Conservation (phyloP, 64 coral and sea anemone genomes). For the Montipora cactus region DNA sequence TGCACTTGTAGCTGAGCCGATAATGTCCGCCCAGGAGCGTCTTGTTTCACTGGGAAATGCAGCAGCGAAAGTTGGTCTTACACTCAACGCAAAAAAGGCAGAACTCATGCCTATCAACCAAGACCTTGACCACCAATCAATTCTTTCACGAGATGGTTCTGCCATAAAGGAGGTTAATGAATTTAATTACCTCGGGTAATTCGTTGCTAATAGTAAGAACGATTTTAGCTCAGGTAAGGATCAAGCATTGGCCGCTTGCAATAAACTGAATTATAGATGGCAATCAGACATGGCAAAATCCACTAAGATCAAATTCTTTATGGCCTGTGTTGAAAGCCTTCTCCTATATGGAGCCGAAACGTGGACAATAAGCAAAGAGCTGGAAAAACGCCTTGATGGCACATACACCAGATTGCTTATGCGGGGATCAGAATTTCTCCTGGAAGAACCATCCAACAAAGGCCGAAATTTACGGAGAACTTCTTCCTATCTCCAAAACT, state of each 20-base stretch:
- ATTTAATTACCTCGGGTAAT: no score
- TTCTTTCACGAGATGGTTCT: not conserved
- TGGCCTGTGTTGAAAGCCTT: no score
- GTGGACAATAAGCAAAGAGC: not conserved
- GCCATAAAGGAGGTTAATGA: not conserved
- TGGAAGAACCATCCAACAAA: slow-evolving; percentile 38
- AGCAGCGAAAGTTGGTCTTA: not conserved
- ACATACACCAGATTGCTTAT: slow-evolving; percentile 12
- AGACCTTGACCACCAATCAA: not conserved
- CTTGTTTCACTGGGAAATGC: not conserved
- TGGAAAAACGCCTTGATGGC: slow-evolving; percentile 2
- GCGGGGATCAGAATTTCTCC: not conserved
- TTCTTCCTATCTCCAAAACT: not conserved
- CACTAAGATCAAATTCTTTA: no score
- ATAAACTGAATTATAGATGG: no score
- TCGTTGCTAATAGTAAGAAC: no score
- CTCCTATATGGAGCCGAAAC: no score
- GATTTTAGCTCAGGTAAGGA: no score
- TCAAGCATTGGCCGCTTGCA: no score
- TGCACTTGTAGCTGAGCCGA: not conserved
- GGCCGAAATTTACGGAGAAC: slow-evolving; percentile 21
- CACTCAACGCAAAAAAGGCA: not conserved
- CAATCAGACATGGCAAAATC: no score
- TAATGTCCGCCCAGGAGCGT: not conserved
- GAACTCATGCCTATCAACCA: not conserved